Evolutionary conservation across 2,113 vertebrate genomes (phyloP).

Genomic region (Callospermophilus lateralis): DNA sequence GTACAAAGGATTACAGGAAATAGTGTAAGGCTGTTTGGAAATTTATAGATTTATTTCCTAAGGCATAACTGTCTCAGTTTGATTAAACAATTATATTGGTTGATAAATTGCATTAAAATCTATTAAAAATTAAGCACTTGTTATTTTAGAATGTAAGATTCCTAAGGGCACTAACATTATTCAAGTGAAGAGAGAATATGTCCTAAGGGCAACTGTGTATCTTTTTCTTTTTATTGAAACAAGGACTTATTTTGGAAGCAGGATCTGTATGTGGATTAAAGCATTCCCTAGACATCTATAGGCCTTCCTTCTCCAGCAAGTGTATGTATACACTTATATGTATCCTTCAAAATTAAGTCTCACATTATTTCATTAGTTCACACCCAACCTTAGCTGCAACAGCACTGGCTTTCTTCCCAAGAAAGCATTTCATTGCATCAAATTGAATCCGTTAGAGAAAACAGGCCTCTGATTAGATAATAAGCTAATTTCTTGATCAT

Average conservation of each 20-base stretch:
- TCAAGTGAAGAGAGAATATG: background rate
- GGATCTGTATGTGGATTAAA: background rate
- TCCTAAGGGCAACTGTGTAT: background rate
- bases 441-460: conserved; percentile 66
- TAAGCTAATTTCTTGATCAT: conserved; percentile 61
- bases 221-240: background rate
- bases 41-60: conserved; percentile 3
- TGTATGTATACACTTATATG: background rate
- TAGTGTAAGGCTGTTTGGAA: background rate
- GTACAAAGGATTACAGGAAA: conserved; percentile 6
- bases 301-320: background rate
- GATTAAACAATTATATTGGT: background rate
- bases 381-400: conserved; percentile 23
- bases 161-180: background rate
- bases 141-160: background rate
- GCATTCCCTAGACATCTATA: background rate
- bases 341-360: conserved; percentile 43
- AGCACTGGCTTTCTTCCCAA: conserved; percentile 44
- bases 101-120: background rate
- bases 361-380: conserved; percentile 57
- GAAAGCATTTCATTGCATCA: conserved; percentile 16
- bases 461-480: conserved; percentile 55
- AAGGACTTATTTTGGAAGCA: background rate
- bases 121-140: background rate
- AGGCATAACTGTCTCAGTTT: background rate